phyloP scores from a whole-genome alignment of 2,113 vertebrate species.

The Cebus imitator region DNA sequence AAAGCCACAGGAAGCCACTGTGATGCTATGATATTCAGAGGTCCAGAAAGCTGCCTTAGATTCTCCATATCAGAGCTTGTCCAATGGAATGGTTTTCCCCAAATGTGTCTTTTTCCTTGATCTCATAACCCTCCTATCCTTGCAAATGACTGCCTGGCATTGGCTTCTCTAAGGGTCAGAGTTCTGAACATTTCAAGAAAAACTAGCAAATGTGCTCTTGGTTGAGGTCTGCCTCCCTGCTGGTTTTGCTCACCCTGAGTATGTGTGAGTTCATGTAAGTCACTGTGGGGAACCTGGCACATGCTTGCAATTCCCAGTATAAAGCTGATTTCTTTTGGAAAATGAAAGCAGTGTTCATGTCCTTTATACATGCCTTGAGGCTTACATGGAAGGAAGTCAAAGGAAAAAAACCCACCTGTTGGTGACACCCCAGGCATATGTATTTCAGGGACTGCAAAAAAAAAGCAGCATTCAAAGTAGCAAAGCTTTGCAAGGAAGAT shows the following conservation, averaged over 20 bases:
- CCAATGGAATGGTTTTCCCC: background rate
- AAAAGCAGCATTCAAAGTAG: background rate
- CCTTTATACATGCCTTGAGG: background rate
- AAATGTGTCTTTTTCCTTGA: background rate
- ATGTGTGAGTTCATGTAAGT: background rate
- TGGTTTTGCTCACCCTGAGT: background rate
- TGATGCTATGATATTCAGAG: background rate
- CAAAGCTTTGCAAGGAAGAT: background rate
- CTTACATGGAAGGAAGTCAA: background rate
- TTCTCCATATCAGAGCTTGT: background rate
- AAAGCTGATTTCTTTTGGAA: slow-evolving; percentile 10
- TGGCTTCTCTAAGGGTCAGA: background rate
- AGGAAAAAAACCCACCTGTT: background rate
- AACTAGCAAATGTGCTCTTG: slow-evolving; percentile 4
- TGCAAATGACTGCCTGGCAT: background rate
- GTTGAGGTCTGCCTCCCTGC: background rate
- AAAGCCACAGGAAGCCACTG: background rate
- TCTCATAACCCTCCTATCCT: background rate
- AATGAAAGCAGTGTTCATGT: background rate
- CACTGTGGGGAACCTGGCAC: background rate
- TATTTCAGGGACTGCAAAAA: background rate
- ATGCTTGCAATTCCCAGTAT: background rate
- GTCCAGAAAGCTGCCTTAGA: background rate
- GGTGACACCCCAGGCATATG: background rate
- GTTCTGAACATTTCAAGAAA: slow-evolving; percentile 16